Evolutionary conservation across 2,797 vertebrate genomes (phyloP), one percentile per base, ranked within the genome.

Genomic region (Hypotaenidia okinawae): DNA sequence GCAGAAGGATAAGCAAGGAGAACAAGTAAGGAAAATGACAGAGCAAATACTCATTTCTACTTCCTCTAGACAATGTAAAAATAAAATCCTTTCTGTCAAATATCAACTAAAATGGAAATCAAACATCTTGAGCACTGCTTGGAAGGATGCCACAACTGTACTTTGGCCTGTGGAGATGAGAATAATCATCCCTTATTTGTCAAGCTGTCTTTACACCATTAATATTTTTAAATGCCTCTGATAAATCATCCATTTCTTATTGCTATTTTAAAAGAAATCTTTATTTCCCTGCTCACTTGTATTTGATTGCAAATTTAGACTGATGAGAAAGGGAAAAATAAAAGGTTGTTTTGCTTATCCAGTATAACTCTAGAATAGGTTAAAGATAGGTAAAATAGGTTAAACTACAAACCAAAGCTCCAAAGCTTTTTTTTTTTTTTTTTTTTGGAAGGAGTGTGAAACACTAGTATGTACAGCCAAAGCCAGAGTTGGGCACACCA

Each of bases 21-120:
- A 89, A 21, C 75, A 89, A 89, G 43, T 32, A 70, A 39, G 47
- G 28, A 70, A 75, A 80, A 83, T 37, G 61, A 68, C 72, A 78
- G 24, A 85, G 76, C 35, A 95, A 94, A 84, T 68, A 39, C 17
- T 72, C 28, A 58, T 75, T 91, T 91, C 64, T 27, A 81, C 51
- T 89, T 94, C 64, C 82, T 28, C 37, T 72, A 78, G 66, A 83
- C 55, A 89, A 80, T 43, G 41, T 45, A 94, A 91, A 93, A 95
- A 92, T 91, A 87, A 93, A 92, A 81, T 80, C 21, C 13, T 90
- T 90, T 89, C 61, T 93, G 90, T 83, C 62, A 95, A 93, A 92
- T 80, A 75, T 25, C 41, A 89, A 61, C 93, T 89, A 17, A 93
- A 95, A 94, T 89, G 91, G 84, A 92, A 94, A 80, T 66, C 47